These are phyloP conservation scores for Anoplopoma fimbria DNA, from an alignment of 2,113 vertebrate species.

Conservation along the genomic window DNA sequence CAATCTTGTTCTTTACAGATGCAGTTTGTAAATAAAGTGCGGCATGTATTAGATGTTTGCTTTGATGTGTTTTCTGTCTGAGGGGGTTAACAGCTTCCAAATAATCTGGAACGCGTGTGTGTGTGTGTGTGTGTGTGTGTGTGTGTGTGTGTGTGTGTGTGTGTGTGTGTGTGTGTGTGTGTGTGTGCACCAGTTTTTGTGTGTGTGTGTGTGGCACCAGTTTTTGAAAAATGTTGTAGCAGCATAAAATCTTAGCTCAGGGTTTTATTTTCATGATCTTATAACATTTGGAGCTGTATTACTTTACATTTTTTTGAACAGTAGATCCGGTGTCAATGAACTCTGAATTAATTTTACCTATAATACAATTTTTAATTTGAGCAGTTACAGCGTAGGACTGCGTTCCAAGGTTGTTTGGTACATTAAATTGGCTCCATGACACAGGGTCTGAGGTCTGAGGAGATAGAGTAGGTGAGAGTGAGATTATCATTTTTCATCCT, in stretches of 20 bases:
- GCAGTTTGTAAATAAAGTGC: conserved; percentile 79
- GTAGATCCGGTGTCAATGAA: not conserved
- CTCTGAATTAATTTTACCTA: not conserved
- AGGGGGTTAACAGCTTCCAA: not conserved
- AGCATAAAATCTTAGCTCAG: not conserved
- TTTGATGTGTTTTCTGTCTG: conserved; percentile 26
- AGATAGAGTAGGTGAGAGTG: not conserved
- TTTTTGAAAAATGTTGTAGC: not conserved
- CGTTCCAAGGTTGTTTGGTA: not conserved
- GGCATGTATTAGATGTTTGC: conserved; percentile 50
- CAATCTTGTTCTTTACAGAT: conserved; percentile 74
- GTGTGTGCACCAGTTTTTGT: too few relatives aligned
- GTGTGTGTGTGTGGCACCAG: not conserved
- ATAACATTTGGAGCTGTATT: not conserved
- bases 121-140: too few relatives aligned
- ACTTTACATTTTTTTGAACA: not conserved
- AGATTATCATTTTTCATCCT: not conserved
- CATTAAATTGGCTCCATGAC: not conserved
- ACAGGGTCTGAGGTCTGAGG: not conserved
- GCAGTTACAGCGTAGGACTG: not conserved
- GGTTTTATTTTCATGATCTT: not conserved
- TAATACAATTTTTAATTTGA: not conserved
- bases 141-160: too few relatives aligned
- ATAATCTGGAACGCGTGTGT: not conserved
- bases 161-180: too few relatives aligned